These are phyloP conservation scores for Chaetura pelagica DNA, from an alignment of 2,113 vertebrate species.

Conservation along the genomic window DNA sequence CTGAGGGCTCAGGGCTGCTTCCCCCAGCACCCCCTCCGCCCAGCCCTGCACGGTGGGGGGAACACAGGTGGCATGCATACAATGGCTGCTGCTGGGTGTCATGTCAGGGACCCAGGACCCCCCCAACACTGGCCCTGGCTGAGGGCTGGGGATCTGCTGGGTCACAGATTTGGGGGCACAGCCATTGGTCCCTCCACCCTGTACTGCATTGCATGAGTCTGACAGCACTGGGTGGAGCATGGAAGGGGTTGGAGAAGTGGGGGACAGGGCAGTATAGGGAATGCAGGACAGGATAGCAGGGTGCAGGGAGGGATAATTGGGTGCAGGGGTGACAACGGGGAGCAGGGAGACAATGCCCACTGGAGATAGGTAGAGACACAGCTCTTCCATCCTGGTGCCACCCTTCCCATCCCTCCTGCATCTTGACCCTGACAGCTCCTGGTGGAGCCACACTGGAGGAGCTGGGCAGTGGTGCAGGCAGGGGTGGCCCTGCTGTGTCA, in stretches of 20 bases:
- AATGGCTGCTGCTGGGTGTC: not conserved
- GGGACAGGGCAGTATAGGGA: too few relatives aligned
- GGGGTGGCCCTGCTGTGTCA: not conserved
- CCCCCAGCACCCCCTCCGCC: too few relatives aligned
- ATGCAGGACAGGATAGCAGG: not conserved
- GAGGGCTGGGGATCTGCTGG: not conserved
- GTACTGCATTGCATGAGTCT: too few relatives aligned
- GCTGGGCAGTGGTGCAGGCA: not conserved
- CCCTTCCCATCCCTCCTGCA: not conserved
- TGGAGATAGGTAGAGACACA: not conserved
- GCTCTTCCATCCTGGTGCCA: not conserved
- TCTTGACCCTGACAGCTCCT: not conserved
- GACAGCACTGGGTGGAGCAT: not conserved
- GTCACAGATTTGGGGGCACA: too few relatives aligned
- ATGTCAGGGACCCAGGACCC: not conserved
- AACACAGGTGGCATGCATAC: accelerated
- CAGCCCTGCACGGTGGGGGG: too few relatives aligned
- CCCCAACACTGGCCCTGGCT: not conserved
- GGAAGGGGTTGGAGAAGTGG: too few relatives aligned
- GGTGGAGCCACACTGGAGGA: not conserved
- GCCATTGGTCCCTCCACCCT: too few relatives aligned
- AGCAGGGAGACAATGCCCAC: not conserved
- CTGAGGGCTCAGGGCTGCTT: too few relatives aligned
- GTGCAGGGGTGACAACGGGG: not conserved
- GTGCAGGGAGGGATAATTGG: not conserved